Conservation (phyloP, 2,888 invertebrate genomes). For the Nephrotoma guestfalica region DNA sequence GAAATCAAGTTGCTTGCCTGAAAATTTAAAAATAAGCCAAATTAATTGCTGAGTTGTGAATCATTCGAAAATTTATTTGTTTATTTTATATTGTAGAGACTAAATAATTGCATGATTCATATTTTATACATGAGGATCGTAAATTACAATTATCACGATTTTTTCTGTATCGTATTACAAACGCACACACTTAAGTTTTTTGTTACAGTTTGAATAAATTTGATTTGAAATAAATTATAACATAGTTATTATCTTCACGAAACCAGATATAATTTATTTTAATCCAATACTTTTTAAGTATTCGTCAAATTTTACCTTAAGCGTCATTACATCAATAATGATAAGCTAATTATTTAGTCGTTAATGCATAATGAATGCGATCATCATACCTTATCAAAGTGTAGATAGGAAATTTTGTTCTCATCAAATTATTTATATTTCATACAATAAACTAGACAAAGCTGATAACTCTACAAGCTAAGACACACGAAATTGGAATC, state of each 20-base stretch:
- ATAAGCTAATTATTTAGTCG: too few species aligned
- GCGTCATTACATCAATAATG: too few species aligned
- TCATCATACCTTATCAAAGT: too few species aligned
- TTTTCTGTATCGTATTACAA: background rate
- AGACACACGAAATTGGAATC: too few species aligned
- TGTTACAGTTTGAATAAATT: background rate
- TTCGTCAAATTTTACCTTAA: too few species aligned
- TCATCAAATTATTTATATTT: too few species aligned
- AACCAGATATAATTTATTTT: background rate
- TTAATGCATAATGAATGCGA: too few species aligned
- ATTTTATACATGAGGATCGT: background rate
- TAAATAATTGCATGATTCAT: background rate
- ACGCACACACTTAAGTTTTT: background rate
- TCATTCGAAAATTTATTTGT: background rate
- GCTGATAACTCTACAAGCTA: too few species aligned
- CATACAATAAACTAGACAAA: too few species aligned
- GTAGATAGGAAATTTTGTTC: too few species aligned
- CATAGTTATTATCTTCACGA: too few species aligned
- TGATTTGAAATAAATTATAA: too few species aligned
- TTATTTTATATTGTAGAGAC: background rate
- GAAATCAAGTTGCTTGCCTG: background rate
- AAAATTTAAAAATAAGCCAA: background rate
- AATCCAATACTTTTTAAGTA: background rate
- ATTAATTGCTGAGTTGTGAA: background rate
- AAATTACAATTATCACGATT: background rate